These are phyloP conservation scores for Ganaspis sp. DNA, from an alignment of 1,140 invertebrate species.

Conservation along the genomic window DNA sequence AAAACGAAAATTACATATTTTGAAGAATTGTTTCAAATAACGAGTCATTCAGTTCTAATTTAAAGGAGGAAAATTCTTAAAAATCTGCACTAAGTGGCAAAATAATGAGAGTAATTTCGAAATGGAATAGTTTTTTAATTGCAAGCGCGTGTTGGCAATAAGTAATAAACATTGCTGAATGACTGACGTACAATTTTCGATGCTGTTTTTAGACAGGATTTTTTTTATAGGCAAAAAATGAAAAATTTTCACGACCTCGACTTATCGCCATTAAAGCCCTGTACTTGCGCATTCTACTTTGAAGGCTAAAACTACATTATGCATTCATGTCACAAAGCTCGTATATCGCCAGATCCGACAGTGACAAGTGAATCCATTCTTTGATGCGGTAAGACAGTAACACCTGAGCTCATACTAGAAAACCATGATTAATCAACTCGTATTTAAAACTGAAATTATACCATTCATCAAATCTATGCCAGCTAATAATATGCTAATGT, in stretches of 20 bases:
- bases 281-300: constrained; percentile 16
- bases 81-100: not conserved
- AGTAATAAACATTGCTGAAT: not conserved
- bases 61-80: not conserved
- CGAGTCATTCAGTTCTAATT: not conserved
- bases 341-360: constrained; percentile 18
- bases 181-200: not conserved
- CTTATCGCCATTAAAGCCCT: constrained; percentile 19
- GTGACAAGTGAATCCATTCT: constrained; percentile 22
- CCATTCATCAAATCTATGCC: not conserved
- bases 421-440: not conserved
- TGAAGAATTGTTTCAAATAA: not conserved
- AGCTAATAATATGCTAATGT: not conserved
- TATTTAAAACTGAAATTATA: not conserved
- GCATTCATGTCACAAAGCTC: constrained; percentile 6
- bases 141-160: not conserved
- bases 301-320: constrained; percentile 25
- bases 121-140: constrained; percentile 7
- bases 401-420: not conserved
- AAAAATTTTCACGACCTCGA: not conserved
- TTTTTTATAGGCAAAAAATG: not conserved
- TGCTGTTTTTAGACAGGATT: not conserved
- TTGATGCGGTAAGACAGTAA: constrained; percentile 8
- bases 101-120: not conserved
- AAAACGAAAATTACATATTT: not conserved